Conservation (phyloP, 2,113 vertebrate genomes). For the Herpailurus yagouaroundi region DNA sequence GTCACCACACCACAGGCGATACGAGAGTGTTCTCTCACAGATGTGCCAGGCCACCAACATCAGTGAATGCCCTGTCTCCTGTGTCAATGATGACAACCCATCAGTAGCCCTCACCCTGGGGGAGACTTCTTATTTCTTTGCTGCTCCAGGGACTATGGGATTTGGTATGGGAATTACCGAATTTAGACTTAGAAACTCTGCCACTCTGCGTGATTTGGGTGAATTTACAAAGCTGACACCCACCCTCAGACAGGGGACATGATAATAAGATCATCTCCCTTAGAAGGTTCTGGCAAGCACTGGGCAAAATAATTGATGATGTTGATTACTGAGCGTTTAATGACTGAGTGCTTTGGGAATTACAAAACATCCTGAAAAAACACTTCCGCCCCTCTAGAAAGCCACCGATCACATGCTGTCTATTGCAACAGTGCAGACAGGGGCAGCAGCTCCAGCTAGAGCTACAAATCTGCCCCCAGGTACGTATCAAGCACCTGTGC, state of each 20-base stretch:
- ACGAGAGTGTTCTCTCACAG: not conserved
- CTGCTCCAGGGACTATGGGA: not conserved
- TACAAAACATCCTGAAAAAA: not conserved
- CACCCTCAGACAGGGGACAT: not conserved
- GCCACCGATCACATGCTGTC: accelerated
- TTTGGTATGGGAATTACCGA: not conserved
- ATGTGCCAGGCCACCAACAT: too few species aligned
- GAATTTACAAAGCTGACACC: not conserved
- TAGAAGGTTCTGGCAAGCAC: not conserved
- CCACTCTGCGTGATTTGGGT: not conserved
- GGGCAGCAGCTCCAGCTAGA: not conserved
- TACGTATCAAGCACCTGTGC: not conserved
- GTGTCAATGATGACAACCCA: not conserved
- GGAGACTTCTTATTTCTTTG: not conserved
- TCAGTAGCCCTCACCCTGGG: not conserved
- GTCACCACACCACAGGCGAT: not conserved
- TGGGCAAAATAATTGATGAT: not conserved
- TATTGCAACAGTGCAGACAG: not conserved
- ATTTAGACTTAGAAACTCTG: not conserved
- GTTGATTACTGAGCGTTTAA: not conserved
- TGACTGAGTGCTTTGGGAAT: not conserved
- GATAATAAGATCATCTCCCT: not conserved
- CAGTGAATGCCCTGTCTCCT: not conserved
- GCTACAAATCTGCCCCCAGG: too few species aligned
- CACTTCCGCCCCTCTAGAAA: not conserved